Conservation (phyloP, 2,888 invertebrate species). For the Melanostoma scalare region DNA sequence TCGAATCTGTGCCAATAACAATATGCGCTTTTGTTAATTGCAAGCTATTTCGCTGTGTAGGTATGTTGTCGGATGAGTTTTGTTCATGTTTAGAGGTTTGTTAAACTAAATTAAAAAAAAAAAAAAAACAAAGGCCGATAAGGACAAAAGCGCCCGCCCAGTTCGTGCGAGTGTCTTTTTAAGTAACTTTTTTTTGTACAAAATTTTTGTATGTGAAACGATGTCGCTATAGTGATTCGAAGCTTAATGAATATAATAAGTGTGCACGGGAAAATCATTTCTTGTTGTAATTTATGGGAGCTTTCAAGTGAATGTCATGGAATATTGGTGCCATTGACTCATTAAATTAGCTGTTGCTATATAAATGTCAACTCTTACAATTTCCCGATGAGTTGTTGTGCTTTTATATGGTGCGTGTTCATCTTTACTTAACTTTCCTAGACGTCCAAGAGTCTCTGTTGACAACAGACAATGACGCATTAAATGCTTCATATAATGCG, state of each 20-base stretch:
- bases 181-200: background rate
- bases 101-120: slow-evolving; percentile 6
- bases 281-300: slow-evolving; percentile 22
- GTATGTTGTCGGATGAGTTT: background rate
- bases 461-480: too few relatives aligned
- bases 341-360: slow-evolving; percentile 38
- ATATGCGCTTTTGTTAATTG: slow-evolving; percentile 62
- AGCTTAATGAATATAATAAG: slow-evolving; percentile 2
- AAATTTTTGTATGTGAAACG: background rate
- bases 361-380: background rate
- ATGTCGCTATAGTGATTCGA: background rate
- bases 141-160: slow-evolving; percentile 26
- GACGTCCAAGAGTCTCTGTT: too few relatives aligned
- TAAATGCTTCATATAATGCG: too few relatives aligned
- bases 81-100: slow-evolving; percentile 8
- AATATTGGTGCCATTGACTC: slow-evolving; percentile 60
- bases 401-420: too few relatives aligned
- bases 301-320: slow-evolving; percentile 53
- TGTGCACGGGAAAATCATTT: background rate
- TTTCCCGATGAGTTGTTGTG: background rate
- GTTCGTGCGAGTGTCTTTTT: slow-evolving; percentile 3
- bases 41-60: slow-evolving; percentile 13
- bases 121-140: slow-evolving; percentile 37
- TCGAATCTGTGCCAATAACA: slow-evolving; percentile 60
- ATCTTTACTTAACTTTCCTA: too few relatives aligned